Percentiles rank a stretch among this genome's conserved stretches.
phyloP scores from a whole-genome alignment of 2,888 invertebrate species.

The Byasa hedistus region DNA sequence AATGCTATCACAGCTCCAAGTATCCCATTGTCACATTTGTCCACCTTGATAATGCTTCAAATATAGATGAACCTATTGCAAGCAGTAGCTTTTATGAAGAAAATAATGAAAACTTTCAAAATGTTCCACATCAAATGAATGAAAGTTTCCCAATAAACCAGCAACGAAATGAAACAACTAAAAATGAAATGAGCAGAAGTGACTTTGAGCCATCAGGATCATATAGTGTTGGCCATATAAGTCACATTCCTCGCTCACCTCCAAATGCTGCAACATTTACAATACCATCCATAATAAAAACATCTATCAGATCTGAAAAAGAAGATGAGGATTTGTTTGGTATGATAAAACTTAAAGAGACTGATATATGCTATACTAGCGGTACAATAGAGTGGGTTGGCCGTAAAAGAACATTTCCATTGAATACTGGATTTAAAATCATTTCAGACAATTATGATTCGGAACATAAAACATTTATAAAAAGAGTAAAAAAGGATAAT shows the following conservation, averaged over 20 bases:
- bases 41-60: slow-evolving; percentile 57
- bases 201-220: slow-evolving; percentile 35
- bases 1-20: slow-evolving; percentile 68
- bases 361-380: slow-evolving; percentile 74
- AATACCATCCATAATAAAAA: slow-evolving; percentile 53
- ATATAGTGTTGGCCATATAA: slow-evolving; percentile 57
- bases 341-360: slow-evolving; percentile 66
- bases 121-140: slow-evolving; percentile 28
- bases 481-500: slow-evolving; percentile 52
- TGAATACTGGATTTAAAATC: slow-evolving; percentile 71
- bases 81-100: slow-evolving; percentile 32
- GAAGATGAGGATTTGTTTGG: slow-evolving; percentile 58
- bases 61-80: slow-evolving; percentile 34
- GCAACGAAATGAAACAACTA: neutral
- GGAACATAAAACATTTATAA: slow-evolving; percentile 45
- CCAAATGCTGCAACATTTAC: slow-evolving; percentile 61
- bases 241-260: slow-evolving; percentile 65
- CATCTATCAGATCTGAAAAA: slow-evolving; percentile 39
- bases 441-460: slow-evolving; percentile 46
- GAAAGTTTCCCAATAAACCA: neutral
- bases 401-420: slow-evolving; percentile 64
- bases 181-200: neutral
- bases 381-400: slow-evolving; percentile 75
- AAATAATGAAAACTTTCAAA: slow-evolving; percentile 35
- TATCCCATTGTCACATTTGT: slow-evolving; percentile 64